Conservation (phyloP, 2,797 vertebrate genomes). For the Periophthalmus magnuspinnatus region DNA sequence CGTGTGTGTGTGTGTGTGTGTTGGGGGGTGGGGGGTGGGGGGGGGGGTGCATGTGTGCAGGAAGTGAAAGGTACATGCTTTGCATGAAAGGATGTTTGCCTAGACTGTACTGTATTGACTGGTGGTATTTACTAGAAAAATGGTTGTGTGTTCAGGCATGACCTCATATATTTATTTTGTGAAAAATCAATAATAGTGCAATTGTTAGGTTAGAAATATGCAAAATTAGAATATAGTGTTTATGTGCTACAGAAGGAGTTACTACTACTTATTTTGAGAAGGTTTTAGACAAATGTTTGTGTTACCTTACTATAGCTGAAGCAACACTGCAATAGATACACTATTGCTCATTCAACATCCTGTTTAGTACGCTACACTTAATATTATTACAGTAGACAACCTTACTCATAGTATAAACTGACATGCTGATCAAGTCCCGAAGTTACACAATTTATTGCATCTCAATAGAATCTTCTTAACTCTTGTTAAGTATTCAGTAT, state of each 20-base stretch:
- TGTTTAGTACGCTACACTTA: not conserved
- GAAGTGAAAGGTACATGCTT: constrained; percentile 58
- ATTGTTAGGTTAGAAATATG: not conserved
- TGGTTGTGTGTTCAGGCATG: not conserved
- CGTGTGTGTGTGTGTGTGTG: not conserved
- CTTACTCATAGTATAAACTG: not conserved
- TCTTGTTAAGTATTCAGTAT: not conserved
- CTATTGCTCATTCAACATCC: not conserved
- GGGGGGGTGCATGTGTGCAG: not conserved
- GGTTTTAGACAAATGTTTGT: not conserved
- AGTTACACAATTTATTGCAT: not conserved
- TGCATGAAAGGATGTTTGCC: constrained; percentile 35
- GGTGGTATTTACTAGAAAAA: constrained; percentile 13
- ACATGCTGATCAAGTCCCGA: not conserved
- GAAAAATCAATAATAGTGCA: not conserved
- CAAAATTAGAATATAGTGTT: not conserved
- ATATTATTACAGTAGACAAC: not conserved
- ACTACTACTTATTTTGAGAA: not conserved
- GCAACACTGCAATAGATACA: not conserved
- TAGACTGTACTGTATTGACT: constrained; percentile 43
- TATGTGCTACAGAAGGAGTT: not conserved
- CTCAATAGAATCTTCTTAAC: not conserved
- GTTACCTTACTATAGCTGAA: not conserved
- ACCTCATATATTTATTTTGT: not conserved
- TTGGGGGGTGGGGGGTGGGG: too few relatives aligned